Conservation (phyloP, 2,797 vertebrate genomes). For the Cygnus olor region DNA sequence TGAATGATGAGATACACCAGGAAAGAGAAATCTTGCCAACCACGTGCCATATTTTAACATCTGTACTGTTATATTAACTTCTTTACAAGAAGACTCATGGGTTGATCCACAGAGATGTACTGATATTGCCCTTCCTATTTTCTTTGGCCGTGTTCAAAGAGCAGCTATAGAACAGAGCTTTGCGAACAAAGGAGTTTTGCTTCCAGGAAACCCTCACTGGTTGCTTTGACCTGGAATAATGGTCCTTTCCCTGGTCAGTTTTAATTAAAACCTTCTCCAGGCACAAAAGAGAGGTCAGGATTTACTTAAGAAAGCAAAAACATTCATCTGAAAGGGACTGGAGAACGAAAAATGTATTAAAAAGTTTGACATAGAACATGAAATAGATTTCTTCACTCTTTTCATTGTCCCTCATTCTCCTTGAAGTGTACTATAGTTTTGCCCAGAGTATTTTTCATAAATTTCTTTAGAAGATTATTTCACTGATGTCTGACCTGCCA, state of each 20-base stretch:
- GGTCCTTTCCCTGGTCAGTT: neutral
- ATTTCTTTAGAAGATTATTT: neutral
- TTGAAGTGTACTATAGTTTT: neutral
- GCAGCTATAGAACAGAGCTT: neutral
- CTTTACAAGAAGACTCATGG: neutral
- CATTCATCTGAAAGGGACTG: neutral
- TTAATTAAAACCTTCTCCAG: neutral
- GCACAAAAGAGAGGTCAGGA: neutral
- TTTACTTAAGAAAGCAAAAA: slow-evolving; percentile 17
- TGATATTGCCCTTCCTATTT: neutral
- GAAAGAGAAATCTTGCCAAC: neutral
- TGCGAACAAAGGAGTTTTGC: neutral
- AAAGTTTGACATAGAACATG: neutral
- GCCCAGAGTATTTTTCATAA: neutral
- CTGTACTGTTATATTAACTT: neutral
- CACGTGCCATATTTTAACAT: accelerated
- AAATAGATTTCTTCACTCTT: neutral
- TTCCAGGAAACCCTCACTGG: neutral
- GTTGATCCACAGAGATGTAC: neutral
- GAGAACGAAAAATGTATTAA: neutral
- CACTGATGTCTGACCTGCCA: neutral
- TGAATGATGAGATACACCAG: accelerated
- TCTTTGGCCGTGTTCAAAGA: neutral
- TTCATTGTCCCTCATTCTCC: neutral
- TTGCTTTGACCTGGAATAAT: neutral